Evolutionary conservation across 2,888 invertebrate species (phyloP), one percentile per base, ranked within the genome.

Genomic region (Bombyx huttoni): DNA sequence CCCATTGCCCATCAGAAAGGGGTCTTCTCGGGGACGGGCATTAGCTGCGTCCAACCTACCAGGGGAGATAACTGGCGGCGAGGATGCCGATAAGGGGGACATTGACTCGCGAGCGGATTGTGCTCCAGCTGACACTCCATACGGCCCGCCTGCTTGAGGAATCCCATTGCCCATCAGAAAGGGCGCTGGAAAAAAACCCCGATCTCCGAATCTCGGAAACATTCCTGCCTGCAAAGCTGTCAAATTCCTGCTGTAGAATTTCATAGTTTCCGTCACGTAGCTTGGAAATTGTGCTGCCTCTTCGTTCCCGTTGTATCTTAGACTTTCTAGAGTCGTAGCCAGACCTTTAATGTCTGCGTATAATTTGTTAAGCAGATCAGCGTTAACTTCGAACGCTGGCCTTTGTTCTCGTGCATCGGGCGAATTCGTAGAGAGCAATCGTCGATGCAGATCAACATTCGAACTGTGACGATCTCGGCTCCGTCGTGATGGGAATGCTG

Each of bases 401-500:
- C 82, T 76, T 53, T 84, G 81, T 47, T 90, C 89, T 52, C 91
- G 89, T 47, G 89, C 73, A 34, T 91, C 91, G 0, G 80, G 76
- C 6, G 85, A 79, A 47, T 75, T 74, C 6, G 88, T 88, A n/a
- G 87, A 86, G 48, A 88, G 59, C 53, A 89, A 62, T 53, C 87
- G 90, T 69, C 91, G 89, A 75, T 88, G 89, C 50, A 88, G 67
- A 62, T 88, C 84, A 60, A 89, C 89, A 75, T 87, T 91, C 64
- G 89, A 91, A 81, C 88, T 91, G 82, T 89, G 91, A 72, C 89
- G 81, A 73, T 84, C 91, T 72, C 88, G 89, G 84, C 89, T 91
- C 78, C 88, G 89, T 73, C 96, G 95, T 40, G 96, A 96, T 45
- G 96, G 96, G 78, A 97, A 97, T 8, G 96, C 94, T 7, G 96